A percentile compares a stretch with the other conserved stretches of the same genome.
Conservation (phyloP, 2,113 vertebrate genomes). For the Bufo bufo region DNA sequence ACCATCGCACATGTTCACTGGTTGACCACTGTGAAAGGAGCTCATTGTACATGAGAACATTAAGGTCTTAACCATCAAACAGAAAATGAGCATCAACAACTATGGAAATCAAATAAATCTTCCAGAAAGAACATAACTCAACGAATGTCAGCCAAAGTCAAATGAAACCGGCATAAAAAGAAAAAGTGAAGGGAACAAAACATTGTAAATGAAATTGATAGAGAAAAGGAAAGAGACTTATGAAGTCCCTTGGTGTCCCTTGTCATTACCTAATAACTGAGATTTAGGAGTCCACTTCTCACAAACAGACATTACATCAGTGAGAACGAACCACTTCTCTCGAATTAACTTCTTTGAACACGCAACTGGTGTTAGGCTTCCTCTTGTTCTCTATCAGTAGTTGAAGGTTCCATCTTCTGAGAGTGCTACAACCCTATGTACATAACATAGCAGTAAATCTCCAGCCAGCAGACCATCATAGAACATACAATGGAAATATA, state of each 20-base stretch:
- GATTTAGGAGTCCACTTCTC: slow-evolving; percentile 52
- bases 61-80: background rate
- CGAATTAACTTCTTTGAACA: slow-evolving; percentile 35
- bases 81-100: background rate
- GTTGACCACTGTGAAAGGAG: background rate
- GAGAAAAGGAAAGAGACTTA: slow-evolving; percentile 5
- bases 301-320: slow-evolving; percentile 56
- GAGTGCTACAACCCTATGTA: background rate
- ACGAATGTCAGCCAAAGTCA: background rate
- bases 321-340: background rate
- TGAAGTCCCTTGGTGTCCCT: slow-evolving; percentile 22
- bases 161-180: background rate
- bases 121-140: background rate
- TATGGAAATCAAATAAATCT: background rate
- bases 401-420: background rate
- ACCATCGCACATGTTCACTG: too few relatives aligned
- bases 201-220: slow-evolving; percentile 34
- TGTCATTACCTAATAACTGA: slow-evolving; percentile 59
- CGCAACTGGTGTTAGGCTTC: background rate
- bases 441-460: slow-evolving; percentile 26
- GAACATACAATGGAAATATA: background rate
- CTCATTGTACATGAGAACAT: background rate
- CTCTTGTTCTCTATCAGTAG: slow-evolving; percentile 2
- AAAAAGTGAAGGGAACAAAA: slow-evolving; percentile 17
- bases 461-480: background rate